These are phyloP conservation scores for Siniperca scherzeri DNA, from an alignment of 2,797 vertebrate species.

Conservation along the genomic window DNA sequence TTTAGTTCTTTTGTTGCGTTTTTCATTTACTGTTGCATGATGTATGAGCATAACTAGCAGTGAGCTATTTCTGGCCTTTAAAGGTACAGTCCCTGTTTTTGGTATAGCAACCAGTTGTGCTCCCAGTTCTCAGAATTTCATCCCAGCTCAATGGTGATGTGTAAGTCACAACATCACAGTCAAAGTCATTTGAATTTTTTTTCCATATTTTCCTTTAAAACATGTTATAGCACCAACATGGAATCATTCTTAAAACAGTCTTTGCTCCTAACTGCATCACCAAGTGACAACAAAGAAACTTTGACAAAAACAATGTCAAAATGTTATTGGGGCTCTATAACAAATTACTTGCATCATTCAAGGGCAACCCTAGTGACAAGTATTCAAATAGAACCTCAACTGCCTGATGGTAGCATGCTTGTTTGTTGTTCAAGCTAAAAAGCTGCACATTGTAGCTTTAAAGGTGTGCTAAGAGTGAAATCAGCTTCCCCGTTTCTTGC, in stretches of 20 bases:
- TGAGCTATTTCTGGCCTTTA: background rate
- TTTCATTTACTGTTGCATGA: conserved; percentile 9
- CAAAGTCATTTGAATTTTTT: too few species aligned
- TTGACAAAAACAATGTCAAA: background rate
- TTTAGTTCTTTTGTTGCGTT: background rate
- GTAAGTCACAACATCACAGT: background rate
- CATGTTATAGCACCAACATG: background rate
- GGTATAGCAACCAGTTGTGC: background rate
- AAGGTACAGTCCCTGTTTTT: background rate
- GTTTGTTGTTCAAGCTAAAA: background rate
- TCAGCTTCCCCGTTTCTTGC: background rate
- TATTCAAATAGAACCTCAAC: background rate
- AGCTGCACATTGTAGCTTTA: background rate
- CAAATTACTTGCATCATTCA: background rate
- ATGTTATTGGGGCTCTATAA: background rate
- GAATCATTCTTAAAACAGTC: background rate
- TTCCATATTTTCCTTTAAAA: background rate
- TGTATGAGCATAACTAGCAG: background rate
- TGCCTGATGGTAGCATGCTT: background rate
- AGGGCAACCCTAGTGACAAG: background rate
- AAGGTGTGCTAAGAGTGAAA: background rate
- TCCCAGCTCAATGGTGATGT: background rate
- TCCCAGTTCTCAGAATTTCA: background rate
- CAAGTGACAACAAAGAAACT: background rate
- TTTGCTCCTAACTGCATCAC: background rate